These are phyloP conservation scores for Acleris literana DNA, from an alignment of 2,888 invertebrate genomes.

Conservation along the genomic window DNA sequence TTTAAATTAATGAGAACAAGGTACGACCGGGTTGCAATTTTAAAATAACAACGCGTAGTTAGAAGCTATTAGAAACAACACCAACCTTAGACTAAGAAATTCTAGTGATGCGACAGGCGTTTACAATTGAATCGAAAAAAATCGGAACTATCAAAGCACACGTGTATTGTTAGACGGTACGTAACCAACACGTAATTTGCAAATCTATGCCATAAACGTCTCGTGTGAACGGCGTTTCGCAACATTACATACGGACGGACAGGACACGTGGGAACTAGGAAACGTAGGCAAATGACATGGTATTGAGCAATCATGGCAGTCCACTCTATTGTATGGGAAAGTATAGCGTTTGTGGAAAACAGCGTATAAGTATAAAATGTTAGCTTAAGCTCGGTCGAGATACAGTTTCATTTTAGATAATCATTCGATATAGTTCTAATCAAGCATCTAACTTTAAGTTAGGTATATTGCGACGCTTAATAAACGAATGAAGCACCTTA, in stretches of 20 bases:
- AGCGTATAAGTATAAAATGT: neutral
- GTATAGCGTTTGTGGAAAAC: neutral
- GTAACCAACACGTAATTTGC: constrained; percentile 36
- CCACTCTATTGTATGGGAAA: constrained; percentile 28
- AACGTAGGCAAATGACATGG: constrained; percentile 37
- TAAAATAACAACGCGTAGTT: neutral
- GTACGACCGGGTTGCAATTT: neutral
- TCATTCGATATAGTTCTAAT: too few relatives aligned
- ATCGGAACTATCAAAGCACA: constrained; percentile 23
- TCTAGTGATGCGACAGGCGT: constrained; percentile 19
- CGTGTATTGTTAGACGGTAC: constrained; percentile 14
- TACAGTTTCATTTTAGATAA: too few relatives aligned
- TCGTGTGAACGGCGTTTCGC: constrained; percentile 35
- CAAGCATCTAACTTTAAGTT: too few relatives aligned
- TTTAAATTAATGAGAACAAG: constrained; percentile 3
- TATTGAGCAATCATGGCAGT: constrained; percentile 34
- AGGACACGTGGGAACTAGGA: constrained; percentile 37
- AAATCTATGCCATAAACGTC: constrained; percentile 33
- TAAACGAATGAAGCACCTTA: neutral
- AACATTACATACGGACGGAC: constrained; percentile 28
- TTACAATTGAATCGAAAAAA: constrained; percentile 24
- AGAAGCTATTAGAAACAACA: neutral
- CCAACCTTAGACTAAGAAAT: constrained; percentile 3
- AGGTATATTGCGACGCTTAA: too few relatives aligned
- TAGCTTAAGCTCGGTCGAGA: too few relatives aligned